Conservation (phyloP, 2,797 vertebrate species). For the Phaenicophaeus curvirostris region DNA sequence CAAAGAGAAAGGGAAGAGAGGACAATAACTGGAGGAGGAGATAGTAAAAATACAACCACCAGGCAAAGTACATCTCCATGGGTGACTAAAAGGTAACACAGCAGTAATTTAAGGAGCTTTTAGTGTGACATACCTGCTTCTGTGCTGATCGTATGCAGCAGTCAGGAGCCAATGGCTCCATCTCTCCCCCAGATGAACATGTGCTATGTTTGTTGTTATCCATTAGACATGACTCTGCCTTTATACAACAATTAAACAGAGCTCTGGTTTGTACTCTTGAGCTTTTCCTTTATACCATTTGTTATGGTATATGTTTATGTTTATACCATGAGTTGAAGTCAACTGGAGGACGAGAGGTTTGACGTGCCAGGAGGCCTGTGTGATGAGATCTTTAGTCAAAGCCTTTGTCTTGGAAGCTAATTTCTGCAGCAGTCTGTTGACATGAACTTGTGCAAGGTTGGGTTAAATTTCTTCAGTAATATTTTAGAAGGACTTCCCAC, state of each 20-base stretch:
- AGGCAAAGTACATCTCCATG: not conserved
- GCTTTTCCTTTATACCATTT: not conserved
- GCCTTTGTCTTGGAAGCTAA: not conserved
- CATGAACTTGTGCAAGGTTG: not conserved
- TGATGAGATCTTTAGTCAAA: not conserved
- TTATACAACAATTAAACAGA: not conserved
- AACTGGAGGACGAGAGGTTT: not conserved
- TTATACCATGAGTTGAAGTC: not conserved
- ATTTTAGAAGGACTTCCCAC: not conserved
- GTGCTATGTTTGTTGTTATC: not conserved
- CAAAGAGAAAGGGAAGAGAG: not conserved
- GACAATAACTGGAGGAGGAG: not conserved
- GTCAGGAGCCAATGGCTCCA: not conserved
- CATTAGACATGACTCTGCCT: not conserved
- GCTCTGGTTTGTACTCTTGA: not conserved
- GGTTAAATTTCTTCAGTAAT: not conserved
- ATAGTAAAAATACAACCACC: not conserved
- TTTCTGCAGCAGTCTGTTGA: not conserved
- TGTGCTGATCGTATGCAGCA: not conserved
- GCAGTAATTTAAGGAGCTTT: not conserved
- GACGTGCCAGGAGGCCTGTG: not conserved
- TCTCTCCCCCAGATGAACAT: fast-evolving
- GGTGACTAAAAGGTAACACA: not conserved
- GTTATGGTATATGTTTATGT: not conserved
- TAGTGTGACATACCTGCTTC: not conserved